Evolutionary conservation across 1,140 invertebrate species (phyloP).

Genomic region (Drusus annulatus): DNA sequence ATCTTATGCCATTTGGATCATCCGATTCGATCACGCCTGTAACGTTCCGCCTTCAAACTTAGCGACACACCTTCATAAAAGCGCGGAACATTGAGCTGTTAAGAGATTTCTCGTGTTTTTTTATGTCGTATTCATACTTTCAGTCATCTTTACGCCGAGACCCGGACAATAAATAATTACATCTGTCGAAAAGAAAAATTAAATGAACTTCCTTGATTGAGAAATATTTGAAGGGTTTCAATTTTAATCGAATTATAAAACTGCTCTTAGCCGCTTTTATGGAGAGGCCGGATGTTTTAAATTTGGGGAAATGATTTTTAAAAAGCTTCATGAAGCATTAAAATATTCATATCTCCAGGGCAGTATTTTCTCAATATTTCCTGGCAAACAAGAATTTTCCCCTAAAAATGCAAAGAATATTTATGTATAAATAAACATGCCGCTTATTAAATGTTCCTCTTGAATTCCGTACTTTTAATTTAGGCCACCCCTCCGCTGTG

Average conservation of each 20-base stretch:
- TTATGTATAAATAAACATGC: constrained; percentile 25
- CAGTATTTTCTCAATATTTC: constrained; percentile 3
- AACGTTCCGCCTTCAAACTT: constrained; percentile 40
- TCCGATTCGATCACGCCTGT: constrained; percentile 54
- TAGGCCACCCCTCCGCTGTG: background rate
- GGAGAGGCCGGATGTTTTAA: no score
- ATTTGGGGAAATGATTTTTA: background rate
- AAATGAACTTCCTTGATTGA: background rate
- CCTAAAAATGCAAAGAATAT: constrained; percentile 28
- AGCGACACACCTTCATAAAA: constrained; percentile 54
- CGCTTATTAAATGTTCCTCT: constrained; percentile 29
- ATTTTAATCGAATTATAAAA: no score
- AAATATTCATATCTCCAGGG: constrained; percentile 2
- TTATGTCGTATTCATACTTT: constrained; percentile 38
- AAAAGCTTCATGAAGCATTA: background rate
- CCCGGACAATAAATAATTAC: no score
- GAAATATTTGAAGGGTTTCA: no score
- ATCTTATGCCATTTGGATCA: constrained; percentile 50
- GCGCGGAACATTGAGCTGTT: constrained; percentile 26
- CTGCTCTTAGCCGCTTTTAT: no score
- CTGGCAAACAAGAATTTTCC: constrained; percentile 1
- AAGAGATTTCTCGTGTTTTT: constrained; percentile 56
- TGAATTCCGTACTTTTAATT: constrained; percentile 27
- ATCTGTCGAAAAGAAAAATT: no score
- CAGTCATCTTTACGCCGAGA: no score